These are phyloP conservation scores for Adrianichthys oophorus DNA, from an alignment of 2,797 vertebrate species.

Conservation along the genomic window DNA sequence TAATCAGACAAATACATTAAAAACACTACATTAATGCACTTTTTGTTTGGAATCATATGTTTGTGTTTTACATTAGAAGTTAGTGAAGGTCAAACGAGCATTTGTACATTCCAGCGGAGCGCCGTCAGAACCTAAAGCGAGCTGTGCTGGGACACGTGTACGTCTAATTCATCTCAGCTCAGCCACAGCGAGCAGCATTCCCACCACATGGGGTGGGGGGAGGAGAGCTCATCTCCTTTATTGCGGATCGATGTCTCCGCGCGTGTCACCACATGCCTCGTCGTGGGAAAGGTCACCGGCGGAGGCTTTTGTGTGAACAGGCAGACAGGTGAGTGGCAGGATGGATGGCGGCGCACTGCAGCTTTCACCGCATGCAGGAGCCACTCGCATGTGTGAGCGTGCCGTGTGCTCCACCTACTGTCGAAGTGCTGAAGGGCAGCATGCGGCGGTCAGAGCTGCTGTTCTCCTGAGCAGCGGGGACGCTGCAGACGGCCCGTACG, in stretches of 20 bases:
- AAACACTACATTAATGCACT: too few species aligned
- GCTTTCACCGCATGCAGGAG: conserved; percentile 43
- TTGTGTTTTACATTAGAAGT: too few species aligned
- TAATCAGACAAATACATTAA: too few species aligned
- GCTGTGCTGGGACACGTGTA: conserved; percentile 31
- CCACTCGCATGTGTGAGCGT: conserved; percentile 38
- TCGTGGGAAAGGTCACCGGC: conserved; percentile 36
- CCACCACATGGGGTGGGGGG: conserved; percentile 13
- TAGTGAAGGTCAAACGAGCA: too few species aligned
- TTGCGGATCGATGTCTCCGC: conserved; percentile 50
- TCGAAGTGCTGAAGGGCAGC: neutral
- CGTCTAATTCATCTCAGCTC: conserved; percentile 57
- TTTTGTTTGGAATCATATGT: too few species aligned
- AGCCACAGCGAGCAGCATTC: conserved; percentile 44
- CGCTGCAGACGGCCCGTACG: conserved; percentile 43
- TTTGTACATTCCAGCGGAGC: too few species aligned
- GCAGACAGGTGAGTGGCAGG: conserved; percentile 23
- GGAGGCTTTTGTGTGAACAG: conserved; percentile 8
- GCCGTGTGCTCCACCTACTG: conserved; percentile 73
- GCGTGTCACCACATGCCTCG: conserved; percentile 31
- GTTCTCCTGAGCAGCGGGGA: conserved; percentile 48
- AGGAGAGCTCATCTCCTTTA: conserved; percentile 52
- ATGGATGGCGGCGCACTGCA: conserved; percentile 26
- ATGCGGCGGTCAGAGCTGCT: conserved; percentile 29
- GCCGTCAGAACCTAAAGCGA: too few species aligned